Evolutionary conservation across 2,888 invertebrate genomes (phyloP).

Genomic region (Antitype chi): DNA sequence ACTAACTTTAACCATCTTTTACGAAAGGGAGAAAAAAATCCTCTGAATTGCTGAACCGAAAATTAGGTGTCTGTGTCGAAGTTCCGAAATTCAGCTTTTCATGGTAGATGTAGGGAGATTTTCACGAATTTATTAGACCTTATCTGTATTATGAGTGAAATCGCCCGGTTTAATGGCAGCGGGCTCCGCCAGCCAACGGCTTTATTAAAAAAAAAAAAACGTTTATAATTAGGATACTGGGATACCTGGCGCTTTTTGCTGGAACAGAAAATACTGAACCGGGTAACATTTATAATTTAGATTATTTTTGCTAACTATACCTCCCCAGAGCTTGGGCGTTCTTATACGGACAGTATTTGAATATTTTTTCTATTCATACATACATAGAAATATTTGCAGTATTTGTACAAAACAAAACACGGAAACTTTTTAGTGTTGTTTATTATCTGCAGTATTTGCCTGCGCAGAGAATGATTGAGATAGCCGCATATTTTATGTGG

Average conservation of each 20-base stretch:
- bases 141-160: constrained; percentile 56
- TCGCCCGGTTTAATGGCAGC: constrained; percentile 36
- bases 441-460: constrained; percentile 16
- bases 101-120: constrained; percentile 34
- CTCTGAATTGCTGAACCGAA: constrained; percentile 27
- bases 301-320: constrained; percentile 34
- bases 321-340: constrained; percentile 12
- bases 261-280: constrained; percentile 32
- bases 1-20: not conserved
- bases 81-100: constrained; percentile 29
- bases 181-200: constrained; percentile 17
- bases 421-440: not conserved
- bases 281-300: constrained; percentile 40
- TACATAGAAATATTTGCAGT: constrained; percentile 1
- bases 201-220: constrained; percentile 51
- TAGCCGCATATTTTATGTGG: not conserved
- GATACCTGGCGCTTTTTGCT: constrained; percentile 29
- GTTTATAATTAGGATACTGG: constrained; percentile 49
- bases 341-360: constrained; percentile 25
- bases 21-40: not conserved
- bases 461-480: constrained; percentile 1
- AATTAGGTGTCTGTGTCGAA: constrained; percentile 35
- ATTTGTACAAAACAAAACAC: constrained; percentile 1
- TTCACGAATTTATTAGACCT: constrained; percentile 57
- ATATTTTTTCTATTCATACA: constrained; percentile 23